A percentile compares a stretch with the other conserved stretches of the same genome.
Evolutionary conservation across 2,797 vertebrate species (phyloP).

Genomic region (Neosalanx taihuensis): DNA sequence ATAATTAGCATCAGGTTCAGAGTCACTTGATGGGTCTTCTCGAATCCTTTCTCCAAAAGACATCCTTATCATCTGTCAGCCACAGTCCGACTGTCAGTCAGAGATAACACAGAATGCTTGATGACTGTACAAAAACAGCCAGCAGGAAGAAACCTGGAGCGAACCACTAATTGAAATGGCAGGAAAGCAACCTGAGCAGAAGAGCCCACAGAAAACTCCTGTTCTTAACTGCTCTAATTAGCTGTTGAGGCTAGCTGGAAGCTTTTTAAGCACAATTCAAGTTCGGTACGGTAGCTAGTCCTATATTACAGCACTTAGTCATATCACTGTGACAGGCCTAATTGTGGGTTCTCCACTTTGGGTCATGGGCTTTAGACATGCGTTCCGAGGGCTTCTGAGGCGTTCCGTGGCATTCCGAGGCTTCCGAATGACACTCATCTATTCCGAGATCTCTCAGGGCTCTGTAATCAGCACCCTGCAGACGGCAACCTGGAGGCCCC

Average conservation of each 20-base stretch:
- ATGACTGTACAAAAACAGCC: background rate
- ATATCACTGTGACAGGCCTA: conserved; percentile 26
- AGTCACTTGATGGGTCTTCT: conserved; percentile 6
- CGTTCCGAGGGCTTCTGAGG: too few relatives aligned
- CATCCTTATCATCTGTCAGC: background rate
- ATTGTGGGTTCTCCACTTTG: conserved; percentile 27
- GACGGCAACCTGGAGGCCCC: conserved; percentile 39
- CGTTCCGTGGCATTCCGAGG: conserved; percentile 20
- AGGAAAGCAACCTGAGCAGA: conserved; percentile 27
- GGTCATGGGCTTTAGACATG: conserved; percentile 28
- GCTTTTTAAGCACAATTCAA: conserved; percentile 15
- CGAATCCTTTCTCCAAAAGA: conserved; percentile 14
- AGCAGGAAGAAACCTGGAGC: background rate
- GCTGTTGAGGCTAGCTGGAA: conserved; percentile 20
- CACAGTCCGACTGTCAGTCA: too few relatives aligned
- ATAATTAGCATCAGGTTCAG: background rate
- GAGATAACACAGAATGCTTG: conserved; percentile 1
- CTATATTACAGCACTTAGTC: background rate
- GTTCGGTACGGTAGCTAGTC: background rate
- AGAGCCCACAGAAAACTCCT: conserved; percentile 20
- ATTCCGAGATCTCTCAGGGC: conserved; percentile 57
- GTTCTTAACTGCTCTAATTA: conserved; percentile 34
- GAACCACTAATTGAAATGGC: conserved; percentile 9
- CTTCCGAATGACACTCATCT: conserved; percentile 59
- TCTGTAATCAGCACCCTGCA: conserved; percentile 61